Evolutionary conservation across 2,113 vertebrate species (phyloP), one percentile per base, ranked within the genome.

Genomic region (Megaptera novaeangliae): DNA sequence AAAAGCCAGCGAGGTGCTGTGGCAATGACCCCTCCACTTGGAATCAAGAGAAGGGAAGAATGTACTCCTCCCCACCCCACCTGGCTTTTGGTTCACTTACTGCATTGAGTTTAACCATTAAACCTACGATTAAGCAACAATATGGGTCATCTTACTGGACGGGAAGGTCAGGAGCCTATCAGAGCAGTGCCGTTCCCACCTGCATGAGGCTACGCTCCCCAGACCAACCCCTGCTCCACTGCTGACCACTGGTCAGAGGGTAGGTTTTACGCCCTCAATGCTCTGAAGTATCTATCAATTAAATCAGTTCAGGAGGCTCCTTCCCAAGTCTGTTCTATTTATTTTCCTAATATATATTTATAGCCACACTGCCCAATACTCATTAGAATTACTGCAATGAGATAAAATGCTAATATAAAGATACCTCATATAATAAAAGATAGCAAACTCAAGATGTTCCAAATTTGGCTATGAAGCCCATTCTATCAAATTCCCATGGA

Each of bases 331-430:
- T 84, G 14, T 57, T 87, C 57, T 81, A 66, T 59, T 61, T 84
- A 77, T 57, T 64, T 57, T 52, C 52, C 31, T 23, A 55, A 71
- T 63, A 46, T 71, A 20, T 68, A 68, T 68, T 71, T 84, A 52
- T 18, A 55, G 20, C 14, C 57, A 23, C 41, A 83, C 8, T 69
- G 3, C 17, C 9, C 49, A 88, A 46, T 39, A 27, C 8, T 80
- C 31, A 72, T 69, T 31, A 94, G 86, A 93, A 71, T 93, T 77
- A 57, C 39, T 64, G 31, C 41, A 85, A 27, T 88, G 18, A 80
- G 17, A 85, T 44, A 55, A 57, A 92, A 68, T 39, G 15, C 25
- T 46, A 63, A 52, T 17, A 88, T 69, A 55, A 89, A 77, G 39
- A 44, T 34, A 69, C 3, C 20, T 27, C 9, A 9, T 46, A 31